Evolutionary conservation across 2,888 invertebrate genomes (phyloP), one percentile per base, ranked within the genome.

Genomic region (Ceriagrion tenellum): DNA sequence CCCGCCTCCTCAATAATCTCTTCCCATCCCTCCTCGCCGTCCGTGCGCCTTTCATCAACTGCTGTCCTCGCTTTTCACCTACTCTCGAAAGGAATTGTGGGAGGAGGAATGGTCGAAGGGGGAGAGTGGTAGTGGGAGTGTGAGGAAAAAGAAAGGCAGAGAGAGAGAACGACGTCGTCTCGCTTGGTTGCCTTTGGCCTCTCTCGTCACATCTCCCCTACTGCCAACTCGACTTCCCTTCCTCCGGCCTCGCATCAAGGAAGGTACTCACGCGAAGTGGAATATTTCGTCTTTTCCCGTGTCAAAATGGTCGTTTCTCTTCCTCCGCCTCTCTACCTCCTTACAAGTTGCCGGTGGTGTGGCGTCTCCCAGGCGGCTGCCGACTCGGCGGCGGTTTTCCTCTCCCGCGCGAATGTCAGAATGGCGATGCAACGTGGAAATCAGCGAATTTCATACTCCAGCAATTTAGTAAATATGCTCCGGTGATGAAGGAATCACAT

Each of bases 1-100:
- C 20, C 18, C 16, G 20, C 59, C 59, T 20, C 59, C 16, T 59
- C 59, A 20, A 47, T 47, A 47, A 6, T 59, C 10, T n/a, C n/a
- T 23, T 26, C 69, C 69, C 26, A n/a, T 69, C 69, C 69, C 26
- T 69, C n/a, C 20, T 23, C 26, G 6, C 69, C 12, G 12, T 69
- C 69, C 69, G 4, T n/a, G 26, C 18, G 88, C 88, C 88, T 88
- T 88, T 88, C 88, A 88, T 88, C 88, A 88, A 88, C 40, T 47
- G 88, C 88, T 88, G 88, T 88, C 88, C 88, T 88, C 88, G 88
- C 88, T 88, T 88, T 88, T 88, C 88, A 88, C 88, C 88, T 88
- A 88, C 88, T 88, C 88, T 88, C 88, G 30, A 26, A n/a, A 69
- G 69, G 69, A 26, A 69, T n/a, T 69, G 88, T 47, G 88, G 35